These are phyloP conservation scores for Pristionchus arcanus DNA, from an alignment of 2,888 invertebrate genomes.

Conservation along the genomic window DNA sequence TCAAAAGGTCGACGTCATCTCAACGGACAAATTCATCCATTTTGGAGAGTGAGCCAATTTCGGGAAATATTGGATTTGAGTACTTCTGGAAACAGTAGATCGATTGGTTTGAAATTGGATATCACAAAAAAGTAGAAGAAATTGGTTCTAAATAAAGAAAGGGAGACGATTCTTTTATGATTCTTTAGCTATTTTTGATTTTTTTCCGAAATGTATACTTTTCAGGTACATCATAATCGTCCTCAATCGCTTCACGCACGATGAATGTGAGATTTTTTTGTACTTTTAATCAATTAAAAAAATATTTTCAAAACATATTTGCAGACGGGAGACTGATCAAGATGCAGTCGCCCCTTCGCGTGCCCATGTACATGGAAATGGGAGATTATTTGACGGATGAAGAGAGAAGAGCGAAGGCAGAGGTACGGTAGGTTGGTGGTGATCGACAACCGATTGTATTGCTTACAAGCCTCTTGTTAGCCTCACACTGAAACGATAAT, in stretches of 20 bases:
- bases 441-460: background rate
- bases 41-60: conserved; percentile 40
- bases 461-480: too few relatives aligned
- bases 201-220: background rate
- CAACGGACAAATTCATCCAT: background rate
- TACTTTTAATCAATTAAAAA: background rate
- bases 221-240: conserved; percentile 41
- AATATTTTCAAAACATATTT: background rate
- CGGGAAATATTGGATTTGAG: too few relatives aligned
- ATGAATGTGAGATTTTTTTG: background rate
- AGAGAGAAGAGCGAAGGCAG: background rate
- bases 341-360: conserved; percentile 11
- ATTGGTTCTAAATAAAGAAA: too few relatives aligned
- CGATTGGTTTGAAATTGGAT: too few relatives aligned
- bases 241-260: background rate
- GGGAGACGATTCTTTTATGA: too few relatives aligned
- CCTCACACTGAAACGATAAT: background rate
- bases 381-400: background rate
- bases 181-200: too few relatives aligned
- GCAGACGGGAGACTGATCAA: background rate
- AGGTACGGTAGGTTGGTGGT: conserved; percentile 6
- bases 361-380: conserved; percentile 16
- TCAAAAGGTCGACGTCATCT: background rate
- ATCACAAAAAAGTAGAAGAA: too few relatives aligned
- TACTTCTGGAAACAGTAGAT: too few relatives aligned